A percentile compares a stretch with the other conserved stretches of the same genome.
phyloP scores from a whole-genome alignment of 2,888 invertebrate genomes.

The Gibbula magus region DNA sequence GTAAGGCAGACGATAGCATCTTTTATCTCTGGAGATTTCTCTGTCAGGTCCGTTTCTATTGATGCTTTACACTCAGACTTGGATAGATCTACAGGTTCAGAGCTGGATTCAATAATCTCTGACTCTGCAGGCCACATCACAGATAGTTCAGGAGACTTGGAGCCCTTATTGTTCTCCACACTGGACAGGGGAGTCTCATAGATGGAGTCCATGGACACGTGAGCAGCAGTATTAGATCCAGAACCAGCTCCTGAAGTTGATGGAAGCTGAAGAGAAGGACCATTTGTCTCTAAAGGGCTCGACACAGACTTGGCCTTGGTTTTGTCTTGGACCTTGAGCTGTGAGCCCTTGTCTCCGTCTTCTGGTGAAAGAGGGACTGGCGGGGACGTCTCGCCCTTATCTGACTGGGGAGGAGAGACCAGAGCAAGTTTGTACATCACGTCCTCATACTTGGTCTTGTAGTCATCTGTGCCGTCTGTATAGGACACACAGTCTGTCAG shows the following conservation, averaged over 20 bases:
- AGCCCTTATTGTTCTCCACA: conserved; percentile 38
- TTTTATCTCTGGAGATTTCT: too few relatives aligned
- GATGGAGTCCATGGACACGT: conserved; percentile 29
- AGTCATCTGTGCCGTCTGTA: conserved; percentile 47
- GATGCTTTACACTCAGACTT: conserved; percentile 20
- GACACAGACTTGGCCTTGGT: background rate
- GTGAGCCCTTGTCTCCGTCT: conserved; percentile 41
- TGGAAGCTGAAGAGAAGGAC: background rate
- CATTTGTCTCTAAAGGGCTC: background rate
- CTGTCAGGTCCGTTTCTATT: background rate
- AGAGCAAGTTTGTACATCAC: conserved; percentile 65
- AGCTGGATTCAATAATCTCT: background rate
- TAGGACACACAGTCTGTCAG: conserved; percentile 54
- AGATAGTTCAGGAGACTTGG: conserved; percentile 17
- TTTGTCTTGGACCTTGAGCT: background rate
- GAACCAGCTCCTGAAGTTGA: background rate
- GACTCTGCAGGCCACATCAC: background rate
- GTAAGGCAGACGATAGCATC: conserved; percentile 49
- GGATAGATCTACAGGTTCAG: background rate
- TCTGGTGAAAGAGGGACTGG: conserved; percentile 66
- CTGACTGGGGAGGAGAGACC: conserved; percentile 63
- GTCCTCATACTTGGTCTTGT: conserved; percentile 55
- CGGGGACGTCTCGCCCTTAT: conserved; percentile 57
- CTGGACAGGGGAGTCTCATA: conserved; percentile 44
- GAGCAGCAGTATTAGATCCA: background rate